Evolutionary conservation across 2,888 invertebrate genomes (phyloP).

Genomic region (Seira sanloemensis): DNA sequence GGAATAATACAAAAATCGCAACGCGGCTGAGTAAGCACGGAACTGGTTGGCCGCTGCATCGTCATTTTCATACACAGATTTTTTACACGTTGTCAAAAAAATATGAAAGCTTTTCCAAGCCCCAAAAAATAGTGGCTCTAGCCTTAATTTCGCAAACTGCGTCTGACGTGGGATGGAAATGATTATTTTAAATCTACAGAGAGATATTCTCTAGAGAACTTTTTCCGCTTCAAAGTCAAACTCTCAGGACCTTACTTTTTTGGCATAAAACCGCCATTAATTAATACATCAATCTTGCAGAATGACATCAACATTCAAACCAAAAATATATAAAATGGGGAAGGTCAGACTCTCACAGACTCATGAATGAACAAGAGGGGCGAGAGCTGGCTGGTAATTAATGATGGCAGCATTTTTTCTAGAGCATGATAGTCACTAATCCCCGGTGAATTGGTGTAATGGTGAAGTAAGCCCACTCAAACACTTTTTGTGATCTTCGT

Average conservation of each 20-base stretch:
- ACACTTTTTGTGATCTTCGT: too few relatives aligned
- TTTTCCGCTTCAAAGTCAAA: constrained; percentile 13
- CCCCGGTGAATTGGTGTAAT: too few relatives aligned
- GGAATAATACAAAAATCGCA: not conserved
- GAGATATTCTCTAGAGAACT: not conserved
- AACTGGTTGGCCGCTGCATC: not conserved
- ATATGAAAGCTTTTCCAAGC: not conserved
- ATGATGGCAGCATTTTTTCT: too few relatives aligned
- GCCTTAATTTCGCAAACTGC: not conserved
- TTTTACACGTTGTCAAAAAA: not conserved
- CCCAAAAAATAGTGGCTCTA: not conserved
- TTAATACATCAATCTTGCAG: constrained; percentile 46
- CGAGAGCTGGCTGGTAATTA: not conserved
- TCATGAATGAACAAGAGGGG: not conserved
- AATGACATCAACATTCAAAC: constrained; percentile 29
- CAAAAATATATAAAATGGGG: not conserved
- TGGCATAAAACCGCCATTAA: not conserved
- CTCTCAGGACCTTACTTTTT: constrained; percentile 6
- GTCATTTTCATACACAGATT: constrained; percentile 11
- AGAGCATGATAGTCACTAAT: too few relatives aligned
- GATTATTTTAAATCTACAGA: not conserved
- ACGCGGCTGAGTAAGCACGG: not conserved
- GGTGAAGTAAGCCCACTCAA: too few relatives aligned
- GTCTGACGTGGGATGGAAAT: not conserved
- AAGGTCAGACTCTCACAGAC: not conserved